A percentile compares a stretch with the other conserved stretches of the same genome.
Evolutionary conservation across 1,140 invertebrate species (phyloP).

Genomic region (Lethrus apterus): DNA sequence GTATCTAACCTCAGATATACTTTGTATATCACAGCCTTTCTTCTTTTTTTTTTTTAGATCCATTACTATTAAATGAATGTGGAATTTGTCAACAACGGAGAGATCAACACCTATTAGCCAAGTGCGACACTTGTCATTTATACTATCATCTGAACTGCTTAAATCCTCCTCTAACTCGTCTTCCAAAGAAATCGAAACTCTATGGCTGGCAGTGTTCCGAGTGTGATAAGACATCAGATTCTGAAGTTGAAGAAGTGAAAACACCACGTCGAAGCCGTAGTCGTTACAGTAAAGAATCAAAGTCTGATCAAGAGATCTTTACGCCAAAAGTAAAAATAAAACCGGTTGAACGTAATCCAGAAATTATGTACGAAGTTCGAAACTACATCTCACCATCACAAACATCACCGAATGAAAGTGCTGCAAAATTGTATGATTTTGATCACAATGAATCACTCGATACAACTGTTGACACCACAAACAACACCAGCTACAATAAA

Average conservation of each 20-base stretch:
- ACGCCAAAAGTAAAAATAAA: slow-evolving; percentile 54
- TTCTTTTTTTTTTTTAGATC: slow-evolving; percentile 28
- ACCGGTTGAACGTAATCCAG: slow-evolving; percentile 44
- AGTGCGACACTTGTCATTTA: slow-evolving; percentile 89
- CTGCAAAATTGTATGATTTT: background rate
- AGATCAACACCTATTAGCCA: slow-evolving; percentile 82
- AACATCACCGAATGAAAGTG: background rate
- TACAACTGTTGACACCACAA: background rate
- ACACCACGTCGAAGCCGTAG: slow-evolving; percentile 68
- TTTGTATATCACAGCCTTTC: background rate
- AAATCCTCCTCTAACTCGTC: slow-evolving; percentile 80
- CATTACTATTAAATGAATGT: slow-evolving; percentile 54
- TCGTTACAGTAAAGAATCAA: slow-evolving; percentile 51
- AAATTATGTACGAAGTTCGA: too few relatives aligned
- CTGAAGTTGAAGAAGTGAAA: slow-evolving; percentile 67
- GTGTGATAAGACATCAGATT: slow-evolving; percentile 77
- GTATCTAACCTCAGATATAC: slow-evolving; percentile 23
- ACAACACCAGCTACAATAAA: too few relatives aligned
- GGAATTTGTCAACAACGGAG: slow-evolving; percentile 74
- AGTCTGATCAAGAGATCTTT: slow-evolving; percentile 32
- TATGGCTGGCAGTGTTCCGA: slow-evolving; percentile 92
- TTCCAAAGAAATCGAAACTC: slow-evolving; percentile 91
- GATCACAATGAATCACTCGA: slow-evolving; percentile 3
- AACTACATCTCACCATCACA: too few relatives aligned
- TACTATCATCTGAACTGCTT: slow-evolving; percentile 92